Evolutionary conservation across 2,888 invertebrate genomes (phyloP), one percentile per base, ranked within the genome.

Genomic region (Eutolmus rufibarbis): DNA sequence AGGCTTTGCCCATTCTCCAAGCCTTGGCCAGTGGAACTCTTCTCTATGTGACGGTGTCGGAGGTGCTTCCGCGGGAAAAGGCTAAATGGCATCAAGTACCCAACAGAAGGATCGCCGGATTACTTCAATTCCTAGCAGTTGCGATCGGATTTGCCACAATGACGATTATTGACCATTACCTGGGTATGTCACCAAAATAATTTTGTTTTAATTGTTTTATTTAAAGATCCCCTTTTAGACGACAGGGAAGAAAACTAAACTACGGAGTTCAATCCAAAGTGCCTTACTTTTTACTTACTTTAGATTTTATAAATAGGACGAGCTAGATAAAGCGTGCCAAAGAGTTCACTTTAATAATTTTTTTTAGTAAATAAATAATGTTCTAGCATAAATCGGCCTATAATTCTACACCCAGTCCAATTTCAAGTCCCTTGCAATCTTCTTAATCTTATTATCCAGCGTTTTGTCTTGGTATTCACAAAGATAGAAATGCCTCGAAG

Each of bases 1-100:
- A 43, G 40, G 89, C 93, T 1, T 93, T 95, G 84, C 94, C 95
- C 5, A 92, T 95, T 57, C 94, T 95, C 92, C 95, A 95, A 93
- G 96, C 95, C 0, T 90, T 96, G 74, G 96, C 96, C 7, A 96
- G 96, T 0, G 96, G 96, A 1, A 96, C 96, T 0, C 93, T 96
- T 0, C 93, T 96, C 2, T 96, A 96, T 91, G 96, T 96, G 87
- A 96, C 96, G 0, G 95, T 96, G 0, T 95, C 96, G 90, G 96
- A 96, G 91, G 95, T 96, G 74, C 92, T 96, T 66, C 96, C 96
- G 0, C 94, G 96, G 56, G 96, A 96, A 93, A 94, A 96, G 89
- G 95, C 96, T 78, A 94, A 95, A 89, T 96, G 96, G 95, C 96
- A 96, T 91, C 94, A 94, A 89, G 92, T 93, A 89, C 91, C 91